A percentile compares a stretch with the other conserved stretches of the same genome.
phyloP scores from a whole-genome alignment of 2,113 vertebrate genomes.

The Dolichotis patagonum region DNA sequence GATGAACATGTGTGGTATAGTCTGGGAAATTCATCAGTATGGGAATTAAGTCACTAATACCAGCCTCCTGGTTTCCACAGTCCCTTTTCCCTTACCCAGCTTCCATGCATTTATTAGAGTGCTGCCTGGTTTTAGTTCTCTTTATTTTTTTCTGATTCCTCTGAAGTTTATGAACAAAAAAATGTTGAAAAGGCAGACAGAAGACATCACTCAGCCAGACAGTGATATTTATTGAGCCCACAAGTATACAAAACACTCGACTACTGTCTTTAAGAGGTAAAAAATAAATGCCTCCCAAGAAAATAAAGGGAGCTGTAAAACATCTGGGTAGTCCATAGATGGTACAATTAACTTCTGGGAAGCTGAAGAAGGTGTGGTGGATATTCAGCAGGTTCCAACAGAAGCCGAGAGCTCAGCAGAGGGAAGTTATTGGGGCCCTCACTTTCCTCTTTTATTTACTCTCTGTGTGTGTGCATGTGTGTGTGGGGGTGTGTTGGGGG shows the following conservation, averaged over 20 bases:
- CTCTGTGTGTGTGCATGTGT: no score
- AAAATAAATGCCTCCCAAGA: neutral
- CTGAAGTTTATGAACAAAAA: constrained; percentile 20
- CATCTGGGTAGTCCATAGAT: neutral
- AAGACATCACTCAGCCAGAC: neutral
- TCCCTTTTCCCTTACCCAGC: neutral
- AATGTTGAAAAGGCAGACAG: neutral
- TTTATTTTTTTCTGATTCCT: neutral
- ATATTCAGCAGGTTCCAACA: neutral
- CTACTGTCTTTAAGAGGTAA: neutral
- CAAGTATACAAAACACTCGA: neutral
- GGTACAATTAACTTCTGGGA: neutral
- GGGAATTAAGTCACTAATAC: neutral
- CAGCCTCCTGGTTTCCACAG: neutral
- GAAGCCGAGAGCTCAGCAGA: neutral
- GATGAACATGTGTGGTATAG: neutral
- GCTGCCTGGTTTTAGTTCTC: neutral
- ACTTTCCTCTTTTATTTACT: neutral
- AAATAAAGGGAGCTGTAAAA: constrained; percentile 12
- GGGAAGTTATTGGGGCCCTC: neutral
- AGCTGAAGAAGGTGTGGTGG: accelerated
- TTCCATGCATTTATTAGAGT: neutral
- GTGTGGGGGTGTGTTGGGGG: neutral
- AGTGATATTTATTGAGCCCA: neutral
- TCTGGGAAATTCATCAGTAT: neutral